These are phyloP conservation scores for Cataglyphis altisquamis DNA, from an alignment of 2,888 invertebrate species.

Conservation along the genomic window DNA sequence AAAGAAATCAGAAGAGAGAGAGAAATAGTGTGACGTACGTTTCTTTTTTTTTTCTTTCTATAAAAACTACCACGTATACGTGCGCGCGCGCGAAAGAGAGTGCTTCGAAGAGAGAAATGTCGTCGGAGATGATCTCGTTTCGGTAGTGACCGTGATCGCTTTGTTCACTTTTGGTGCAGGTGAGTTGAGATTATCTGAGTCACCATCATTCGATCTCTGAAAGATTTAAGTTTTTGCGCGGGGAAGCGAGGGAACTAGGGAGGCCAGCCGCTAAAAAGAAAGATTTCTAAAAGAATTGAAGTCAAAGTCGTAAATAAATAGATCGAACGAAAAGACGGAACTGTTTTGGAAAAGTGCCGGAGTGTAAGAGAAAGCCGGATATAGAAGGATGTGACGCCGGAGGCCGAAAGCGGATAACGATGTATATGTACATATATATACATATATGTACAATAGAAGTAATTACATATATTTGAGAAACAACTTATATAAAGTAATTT, in stretches of 20 bases:
- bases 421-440: neutral
- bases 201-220: constrained; percentile 84
- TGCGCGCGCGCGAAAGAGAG: constrained; percentile 64
- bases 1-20: constrained; percentile 50
- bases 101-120: constrained; percentile 73
- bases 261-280: constrained; percentile 84
- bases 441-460: constrained; percentile 33
- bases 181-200: constrained; percentile 86
- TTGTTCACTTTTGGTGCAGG: constrained; percentile 85
- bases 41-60: constrained; percentile 38
- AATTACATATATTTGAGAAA: constrained; percentile 26
- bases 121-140: constrained; percentile 75
- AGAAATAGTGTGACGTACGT: constrained; percentile 67
- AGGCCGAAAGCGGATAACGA: constrained; percentile 66
- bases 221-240: constrained; percentile 84
- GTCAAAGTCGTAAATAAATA: constrained; percentile 58
- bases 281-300: constrained; percentile 52
- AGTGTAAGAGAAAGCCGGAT: constrained; percentile 59
- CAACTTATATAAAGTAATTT: constrained; percentile 32
- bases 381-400: constrained; percentile 67
- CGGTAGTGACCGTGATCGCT: constrained; percentile 81
- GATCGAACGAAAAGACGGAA: constrained; percentile 58
- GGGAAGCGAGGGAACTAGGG: constrained; percentile 86
- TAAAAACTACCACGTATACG: constrained; percentile 57
- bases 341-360: constrained; percentile 51